Base-by-base conservation (phyloP, 1,140 invertebrate species). In the Halesus radiatus region DNA sequence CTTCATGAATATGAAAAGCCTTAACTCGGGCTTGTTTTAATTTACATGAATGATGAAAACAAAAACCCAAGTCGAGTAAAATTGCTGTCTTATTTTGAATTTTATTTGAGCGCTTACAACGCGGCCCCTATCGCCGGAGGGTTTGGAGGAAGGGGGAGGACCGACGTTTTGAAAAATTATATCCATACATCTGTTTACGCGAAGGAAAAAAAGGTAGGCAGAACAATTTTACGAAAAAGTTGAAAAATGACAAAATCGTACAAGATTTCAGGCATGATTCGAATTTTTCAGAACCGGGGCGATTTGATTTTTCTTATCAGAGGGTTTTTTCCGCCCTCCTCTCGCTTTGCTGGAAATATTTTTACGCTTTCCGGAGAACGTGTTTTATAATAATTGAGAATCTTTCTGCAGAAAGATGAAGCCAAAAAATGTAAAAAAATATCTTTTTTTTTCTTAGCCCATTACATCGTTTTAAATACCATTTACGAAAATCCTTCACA, bases 41-140 rank as follows among this genome's bases (percentile, higher is more conserved):
- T 80, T 80, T 80, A 80, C 79, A 80, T 80, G 79, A 80, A 80
- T 80, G 76, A 80, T 80, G 73, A 76, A 80, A 80, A 80, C 79
- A 80, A 80, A 75, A 76, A 76, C 73, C 60, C 45, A 45, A 29
- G 20, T 23, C 32, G 23, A 70, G 70, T 45, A 74, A 80, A 74
- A 80, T 74, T n/a, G 54, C 79, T 76, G 79, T 76, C 79, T 80
- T 80, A 76, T 50, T 76, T 76, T 80, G 79, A 80, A 60, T 80
- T 80, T 80, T 80, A 80, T 80, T 80, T 53, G 68, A 73, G 73
- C 60, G 72, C 26, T 64, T 64, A 76, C 75, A 64, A 45, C 32
- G 23, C 6, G 54, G 52, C 53, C 5, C 52, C 5, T 20, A 29
- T 22, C 23, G 60, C 16, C 20, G 6, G 22, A n/a, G 26, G 23